These are phyloP conservation scores for Oreohelix idahoensis DNA, from an alignment of 1,140 invertebrate genomes.

Conservation along the genomic window DNA sequence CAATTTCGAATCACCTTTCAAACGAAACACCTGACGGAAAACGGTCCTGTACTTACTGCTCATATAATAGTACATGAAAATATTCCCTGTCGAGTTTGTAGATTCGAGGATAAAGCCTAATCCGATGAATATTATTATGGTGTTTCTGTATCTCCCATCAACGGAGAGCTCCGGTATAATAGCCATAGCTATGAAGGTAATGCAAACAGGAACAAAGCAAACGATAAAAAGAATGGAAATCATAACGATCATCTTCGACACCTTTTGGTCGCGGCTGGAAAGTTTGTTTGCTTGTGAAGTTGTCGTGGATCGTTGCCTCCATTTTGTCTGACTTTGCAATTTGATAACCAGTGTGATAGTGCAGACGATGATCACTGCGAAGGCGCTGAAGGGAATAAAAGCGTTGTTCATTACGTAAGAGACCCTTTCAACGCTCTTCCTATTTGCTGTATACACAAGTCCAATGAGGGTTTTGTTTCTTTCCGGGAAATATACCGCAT, in stretches of 20 bases:
- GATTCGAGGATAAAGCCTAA: constrained; percentile 17
- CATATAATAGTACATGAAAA: constrained; percentile 31
- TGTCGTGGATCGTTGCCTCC: background rate
- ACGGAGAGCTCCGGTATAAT: background rate
- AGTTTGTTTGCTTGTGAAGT: background rate
- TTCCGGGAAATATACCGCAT: background rate
- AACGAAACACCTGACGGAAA: background rate
- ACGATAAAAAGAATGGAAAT: constrained; percentile 8
- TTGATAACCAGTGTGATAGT: constrained; percentile 5
- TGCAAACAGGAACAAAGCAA: constrained; percentile 17
- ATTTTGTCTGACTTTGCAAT: background rate
- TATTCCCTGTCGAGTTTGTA: constrained; percentile 17
- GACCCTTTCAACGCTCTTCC: background rate
- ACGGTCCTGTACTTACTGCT: constrained; percentile 5
- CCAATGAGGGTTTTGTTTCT: constrained; percentile 25
- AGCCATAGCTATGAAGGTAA: constrained; percentile 7
- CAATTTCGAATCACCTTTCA: background rate
- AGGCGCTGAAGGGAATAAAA: constrained; percentile 14
- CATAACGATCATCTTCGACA: constrained; percentile 15
- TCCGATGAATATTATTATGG: background rate
- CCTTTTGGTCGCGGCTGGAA: constrained; percentile 14
- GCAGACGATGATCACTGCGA: background rate
- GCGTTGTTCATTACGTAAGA: constrained; percentile 14
- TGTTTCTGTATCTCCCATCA: constrained; percentile 18
- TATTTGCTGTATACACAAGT: constrained; percentile 1